phyloP scores from a whole-genome alignment of 2,113 vertebrate species.

The Rhipidura dahli region DNA sequence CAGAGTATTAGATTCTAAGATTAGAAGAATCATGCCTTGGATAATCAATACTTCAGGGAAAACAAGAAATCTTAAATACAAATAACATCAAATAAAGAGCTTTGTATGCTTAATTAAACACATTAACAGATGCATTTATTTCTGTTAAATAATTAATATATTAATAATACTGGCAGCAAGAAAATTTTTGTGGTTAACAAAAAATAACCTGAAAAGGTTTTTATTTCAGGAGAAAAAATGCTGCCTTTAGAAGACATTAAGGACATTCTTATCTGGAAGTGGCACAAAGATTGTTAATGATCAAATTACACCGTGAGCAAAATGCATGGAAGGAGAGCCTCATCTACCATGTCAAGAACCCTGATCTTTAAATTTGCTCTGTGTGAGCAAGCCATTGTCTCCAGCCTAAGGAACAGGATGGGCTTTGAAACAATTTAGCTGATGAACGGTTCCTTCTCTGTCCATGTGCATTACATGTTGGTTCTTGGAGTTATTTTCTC shows the following conservation, averaged over 20 bases:
- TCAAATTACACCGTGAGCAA: background rate
- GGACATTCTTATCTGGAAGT: background rate
- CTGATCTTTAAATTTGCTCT: background rate
- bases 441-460: background rate
- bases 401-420: background rate
- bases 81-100: constrained; percentile 61
- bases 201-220: background rate
- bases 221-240: constrained; percentile 9
- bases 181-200: constrained; percentile 16
- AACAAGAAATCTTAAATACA: constrained; percentile 59
- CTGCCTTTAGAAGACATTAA: background rate
- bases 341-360: background rate
- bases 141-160: constrained; percentile 55
- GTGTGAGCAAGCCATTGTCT: background rate
- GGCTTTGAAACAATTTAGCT: background rate
- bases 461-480: background rate
- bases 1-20: constrained; percentile 56
- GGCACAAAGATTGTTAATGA: background rate
- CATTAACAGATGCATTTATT: constrained; percentile 60
- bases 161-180: background rate
- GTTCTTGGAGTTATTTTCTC: background rate
- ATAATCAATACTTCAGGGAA: constrained; percentile 70
- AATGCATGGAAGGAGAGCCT: background rate
- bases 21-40: constrained; percentile 38
- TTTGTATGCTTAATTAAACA: constrained; percentile 63